Evolutionary conservation across 2,113 vertebrate genomes (phyloP), one percentile per base, ranked within the genome.

Genomic region (Tapirus terrestris): DNA sequence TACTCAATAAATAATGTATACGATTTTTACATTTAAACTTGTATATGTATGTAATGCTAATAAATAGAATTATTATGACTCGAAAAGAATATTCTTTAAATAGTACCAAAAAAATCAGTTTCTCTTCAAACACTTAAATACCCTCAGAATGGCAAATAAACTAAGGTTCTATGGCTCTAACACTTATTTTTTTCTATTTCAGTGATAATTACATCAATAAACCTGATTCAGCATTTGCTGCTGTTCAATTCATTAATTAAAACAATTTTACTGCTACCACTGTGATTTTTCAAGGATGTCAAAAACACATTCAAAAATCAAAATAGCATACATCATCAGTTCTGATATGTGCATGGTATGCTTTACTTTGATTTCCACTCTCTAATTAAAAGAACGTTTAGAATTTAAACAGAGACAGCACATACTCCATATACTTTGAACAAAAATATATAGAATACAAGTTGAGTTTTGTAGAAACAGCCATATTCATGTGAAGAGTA

Each of bases 191-290:
- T 97, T 98, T 97, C 98, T 98, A 92, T 96, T 98, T 94, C 89
- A 98, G 89, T 97, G 97, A 98, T 98, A 98, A 98, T 98, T 98
- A 97, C 1, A 53, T 97, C 86, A 63, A 98, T 98, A 98, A 98
- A 92, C 81, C 98, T 98, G 98, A 99, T 83, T 99, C 98, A 98
- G 98, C 98, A 97, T 95, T 94, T 53, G 8, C 75, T 96, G 75
- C 94, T 93, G 68, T 98, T 97, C 91, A 98, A 98, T 98, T 98
- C 86, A 98, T 98, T 99, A 99, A 99, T 98, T 99, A 99, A 99
- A 99, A 98, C 97, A 98, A 98, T 98, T 96, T 98, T 98, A 97
- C 91, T 98, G 97, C 96, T 98, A 98, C 97, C 58, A 85, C 88
- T 96, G 82, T 98, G 97, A 98, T 98, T 98, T 98, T 98, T 98